These are phyloP conservation scores for Bubo bubo DNA, from an alignment of 2,113 vertebrate genomes.

Conservation along the genomic window DNA sequence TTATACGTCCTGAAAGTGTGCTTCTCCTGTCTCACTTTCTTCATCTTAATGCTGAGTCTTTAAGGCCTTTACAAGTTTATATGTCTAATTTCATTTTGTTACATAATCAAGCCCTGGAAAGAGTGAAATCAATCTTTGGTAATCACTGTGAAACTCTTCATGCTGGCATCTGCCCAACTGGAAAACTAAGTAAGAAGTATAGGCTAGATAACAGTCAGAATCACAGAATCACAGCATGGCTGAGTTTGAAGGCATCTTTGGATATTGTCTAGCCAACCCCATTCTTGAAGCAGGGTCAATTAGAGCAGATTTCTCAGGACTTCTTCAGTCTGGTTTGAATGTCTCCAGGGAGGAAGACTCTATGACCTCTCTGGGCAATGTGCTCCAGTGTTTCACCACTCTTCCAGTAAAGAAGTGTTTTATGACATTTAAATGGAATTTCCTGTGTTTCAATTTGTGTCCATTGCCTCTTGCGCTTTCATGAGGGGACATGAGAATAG, in stretches of 20 bases:
- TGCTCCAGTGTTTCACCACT: background rate
- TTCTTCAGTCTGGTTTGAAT: background rate
- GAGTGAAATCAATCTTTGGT: background rate
- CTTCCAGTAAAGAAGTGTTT: background rate
- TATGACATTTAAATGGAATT: background rate
- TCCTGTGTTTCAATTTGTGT: background rate
- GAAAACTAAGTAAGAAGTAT: background rate
- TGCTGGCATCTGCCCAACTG: background rate
- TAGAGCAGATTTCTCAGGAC: background rate
- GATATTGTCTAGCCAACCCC: accelerated
- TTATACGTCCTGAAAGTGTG: background rate
- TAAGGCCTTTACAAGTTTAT: background rate
- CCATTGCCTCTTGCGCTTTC: background rate
- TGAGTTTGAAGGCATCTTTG: background rate
- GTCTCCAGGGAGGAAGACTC: background rate
- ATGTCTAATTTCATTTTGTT: background rate
- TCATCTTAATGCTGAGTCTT: background rate
- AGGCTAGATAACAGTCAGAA: background rate
- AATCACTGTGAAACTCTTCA: background rate
- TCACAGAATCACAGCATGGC: background rate
- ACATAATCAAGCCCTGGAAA: background rate
- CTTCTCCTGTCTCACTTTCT: background rate
- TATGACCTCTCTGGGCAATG: background rate
- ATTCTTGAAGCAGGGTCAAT: background rate
- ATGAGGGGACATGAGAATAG: background rate